Percentiles rank a stretch among this genome's conserved stretches.
Evolutionary conservation across 2,888 invertebrate genomes (phyloP).

Genomic region (Pimpla rufipes): DNA sequence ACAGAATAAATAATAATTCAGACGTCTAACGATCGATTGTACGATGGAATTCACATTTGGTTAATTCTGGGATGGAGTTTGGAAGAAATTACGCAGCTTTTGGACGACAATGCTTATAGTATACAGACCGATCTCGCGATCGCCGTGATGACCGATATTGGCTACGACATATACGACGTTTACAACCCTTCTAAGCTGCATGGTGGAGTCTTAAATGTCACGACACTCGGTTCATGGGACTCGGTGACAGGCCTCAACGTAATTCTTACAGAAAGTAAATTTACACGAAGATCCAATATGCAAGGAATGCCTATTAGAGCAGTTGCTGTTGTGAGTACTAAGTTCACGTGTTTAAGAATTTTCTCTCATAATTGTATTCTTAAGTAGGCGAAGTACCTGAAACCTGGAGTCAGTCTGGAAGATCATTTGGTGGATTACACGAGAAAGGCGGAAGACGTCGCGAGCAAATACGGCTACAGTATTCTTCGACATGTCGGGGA

Average conservation of each 20-base stretch:
- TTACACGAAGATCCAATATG: slow-evolving; percentile 75
- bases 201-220: slow-evolving; percentile 76
- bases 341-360: slow-evolving; percentile 28
- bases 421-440: slow-evolving; percentile 76
- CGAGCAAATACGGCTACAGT: slow-evolving; percentile 77
- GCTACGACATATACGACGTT: slow-evolving; percentile 74
- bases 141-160: slow-evolving; percentile 63
- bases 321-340: slow-evolving; percentile 75
- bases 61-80: slow-evolving; percentile 73
- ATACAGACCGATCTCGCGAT: slow-evolving; percentile 76
- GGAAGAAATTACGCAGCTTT: slow-evolving; percentile 64
- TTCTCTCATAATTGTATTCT: too few species aligned
- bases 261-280: slow-evolving; percentile 72
- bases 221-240: slow-evolving; percentile 75
- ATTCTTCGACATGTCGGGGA: slow-evolving; percentile 75
- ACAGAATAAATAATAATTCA: slow-evolving; percentile 22
- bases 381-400: slow-evolving; percentile 71
- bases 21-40: slow-evolving; percentile 73
- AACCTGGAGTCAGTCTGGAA: slow-evolving; percentile 72
- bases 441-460: slow-evolving; percentile 74
- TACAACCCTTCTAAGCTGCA: slow-evolving; percentile 78
- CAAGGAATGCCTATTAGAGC: slow-evolving; percentile 77
- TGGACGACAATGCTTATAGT: slow-evolving; percentile 75
- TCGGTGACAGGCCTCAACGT: slow-evolving; percentile 69
- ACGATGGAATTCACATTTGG: slow-evolving; percentile 77